phyloP scores from a whole-genome alignment of 1,140 invertebrate species.

The Plectrocnemia conspersa region DNA sequence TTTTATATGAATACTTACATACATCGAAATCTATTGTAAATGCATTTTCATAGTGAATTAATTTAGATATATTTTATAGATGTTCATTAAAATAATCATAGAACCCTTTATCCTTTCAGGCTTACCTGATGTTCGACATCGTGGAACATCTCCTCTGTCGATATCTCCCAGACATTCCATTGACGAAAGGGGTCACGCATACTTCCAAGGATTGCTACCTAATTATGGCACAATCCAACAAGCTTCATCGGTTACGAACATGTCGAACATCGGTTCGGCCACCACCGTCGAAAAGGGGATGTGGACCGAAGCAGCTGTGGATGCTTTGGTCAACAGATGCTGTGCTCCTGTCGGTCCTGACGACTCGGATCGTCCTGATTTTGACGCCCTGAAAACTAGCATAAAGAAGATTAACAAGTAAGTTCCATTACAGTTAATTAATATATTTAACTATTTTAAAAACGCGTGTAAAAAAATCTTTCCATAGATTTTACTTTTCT shows the following conservation, averaged over 20 bases:
- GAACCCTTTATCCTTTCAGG: slow-evolving; percentile 20
- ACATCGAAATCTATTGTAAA: not conserved
- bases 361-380: slow-evolving; percentile 76
- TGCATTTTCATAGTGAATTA: not conserved
- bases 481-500: not conserved
- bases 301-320: slow-evolving; percentile 41
- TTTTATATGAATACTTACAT: not conserved
- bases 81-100: too few relatives aligned
- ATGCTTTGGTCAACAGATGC: slow-evolving; percentile 30
- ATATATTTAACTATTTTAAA: not conserved
- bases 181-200: slow-evolving; percentile 34
- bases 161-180: slow-evolving; percentile 48
- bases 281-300: slow-evolving; percentile 21
- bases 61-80: not conserved
- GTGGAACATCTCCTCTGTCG: slow-evolving; percentile 49
- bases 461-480: not conserved
- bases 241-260: not conserved
- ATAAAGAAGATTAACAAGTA: slow-evolving; percentile 86
- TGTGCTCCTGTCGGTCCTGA: slow-evolving; percentile 35
- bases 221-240: not conserved
- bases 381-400: slow-evolving; percentile 76
- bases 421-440: slow-evolving; percentile 38
- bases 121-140: slow-evolving; percentile 43
- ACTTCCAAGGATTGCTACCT: slow-evolving; percentile 11
- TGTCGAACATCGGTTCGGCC: not conserved